Evolutionary conservation across 1,140 invertebrate species (phyloP).

Genomic region (Sycophaga agraensis): DNA sequence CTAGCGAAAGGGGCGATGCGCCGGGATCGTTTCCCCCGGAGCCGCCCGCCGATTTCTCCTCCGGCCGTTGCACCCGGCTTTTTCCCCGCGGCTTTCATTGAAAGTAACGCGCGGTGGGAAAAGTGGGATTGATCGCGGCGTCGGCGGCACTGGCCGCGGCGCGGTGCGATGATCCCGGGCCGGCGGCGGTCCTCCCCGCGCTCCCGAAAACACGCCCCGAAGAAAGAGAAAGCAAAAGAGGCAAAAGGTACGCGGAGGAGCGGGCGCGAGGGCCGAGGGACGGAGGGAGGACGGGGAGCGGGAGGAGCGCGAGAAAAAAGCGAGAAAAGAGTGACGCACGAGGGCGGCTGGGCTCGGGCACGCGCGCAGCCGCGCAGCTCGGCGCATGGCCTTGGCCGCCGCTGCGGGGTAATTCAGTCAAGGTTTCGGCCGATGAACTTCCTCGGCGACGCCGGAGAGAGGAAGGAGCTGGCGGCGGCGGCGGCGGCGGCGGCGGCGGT

Average conservation of each 20-base stretch:
- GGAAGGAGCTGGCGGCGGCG: slow-evolving; percentile 33
- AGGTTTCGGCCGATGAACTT: slow-evolving; percentile 70
- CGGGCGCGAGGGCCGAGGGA: background rate
- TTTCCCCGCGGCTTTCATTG: no score
- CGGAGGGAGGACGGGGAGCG: background rate
- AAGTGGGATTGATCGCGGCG: no score
- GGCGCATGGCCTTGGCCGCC: slow-evolving; percentile 63
- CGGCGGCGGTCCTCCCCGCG: no score
- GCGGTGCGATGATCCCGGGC: no score
- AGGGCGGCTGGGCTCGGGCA: background rate
- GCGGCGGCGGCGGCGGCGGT: slow-evolving; percentile 17
- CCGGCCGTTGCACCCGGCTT: no score
- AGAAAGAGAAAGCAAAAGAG: slow-evolving; percentile 25
- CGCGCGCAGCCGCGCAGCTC: background rate
- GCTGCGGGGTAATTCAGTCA: slow-evolving; percentile 70
- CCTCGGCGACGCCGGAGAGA: slow-evolving; percentile 37
- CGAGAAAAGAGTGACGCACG: slow-evolving; percentile 13
- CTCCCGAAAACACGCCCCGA: no score
- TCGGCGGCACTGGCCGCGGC: no score
- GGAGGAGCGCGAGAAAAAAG: slow-evolving; percentile 6
- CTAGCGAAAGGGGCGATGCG: no score
- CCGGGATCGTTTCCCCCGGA: no score
- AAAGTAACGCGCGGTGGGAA: no score
- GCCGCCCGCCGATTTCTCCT: background rate
- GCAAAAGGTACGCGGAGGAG: slow-evolving; percentile 8